phyloP scores from a whole-genome alignment of 1,140 invertebrate genomes.

The Scaptomyza graminum region DNA sequence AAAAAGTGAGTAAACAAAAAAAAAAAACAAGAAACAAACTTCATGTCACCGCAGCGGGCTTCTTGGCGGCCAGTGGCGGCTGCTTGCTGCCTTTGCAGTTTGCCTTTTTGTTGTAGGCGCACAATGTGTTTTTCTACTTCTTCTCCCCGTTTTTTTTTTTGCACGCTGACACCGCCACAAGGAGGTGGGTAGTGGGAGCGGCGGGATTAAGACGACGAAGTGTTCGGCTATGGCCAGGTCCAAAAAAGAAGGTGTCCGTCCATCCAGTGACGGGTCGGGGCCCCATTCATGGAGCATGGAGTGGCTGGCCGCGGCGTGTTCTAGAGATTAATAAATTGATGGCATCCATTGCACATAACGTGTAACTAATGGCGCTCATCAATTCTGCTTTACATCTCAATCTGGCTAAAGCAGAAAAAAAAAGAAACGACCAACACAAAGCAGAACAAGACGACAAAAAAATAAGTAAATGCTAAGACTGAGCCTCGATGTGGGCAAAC shows the following conservation, averaged over 20 bases:
- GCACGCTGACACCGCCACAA: constrained; percentile 18
- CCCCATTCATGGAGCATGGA: constrained; percentile 54
- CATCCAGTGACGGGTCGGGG: constrained; percentile 6
- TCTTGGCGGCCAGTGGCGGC: constrained; percentile 16
- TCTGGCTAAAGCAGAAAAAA: constrained; percentile 74
- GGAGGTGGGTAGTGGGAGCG: constrained; percentile 5
- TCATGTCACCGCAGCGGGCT: constrained; percentile 66
- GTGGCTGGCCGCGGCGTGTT: constrained; percentile 70
- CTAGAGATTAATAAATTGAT: constrained; percentile 84
- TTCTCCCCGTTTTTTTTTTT: constrained; percentile 42
- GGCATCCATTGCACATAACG: constrained; percentile 84
- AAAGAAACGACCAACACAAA: constrained; percentile 28
- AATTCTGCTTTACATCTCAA: constrained; percentile 84
- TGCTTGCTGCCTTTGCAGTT: not conserved
- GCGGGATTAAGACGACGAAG: constrained; percentile 71
- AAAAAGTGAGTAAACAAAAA: constrained; percentile 25
- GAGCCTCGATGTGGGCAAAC: constrained; percentile 31
- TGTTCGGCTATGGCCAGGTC: constrained; percentile 44
- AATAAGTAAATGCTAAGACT: constrained; percentile 19
- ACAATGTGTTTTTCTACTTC: constrained; percentile 3
- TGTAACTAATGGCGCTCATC: constrained; percentile 84
- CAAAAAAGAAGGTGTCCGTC: constrained; percentile 7
- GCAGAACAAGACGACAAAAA: constrained; percentile 24
- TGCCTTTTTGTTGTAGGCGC: constrained; percentile 61
- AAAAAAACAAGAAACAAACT: constrained; percentile 44